Conservation (phyloP, 1,140 invertebrate genomes). For the Aphelenchoides fujianensis region DNA sequence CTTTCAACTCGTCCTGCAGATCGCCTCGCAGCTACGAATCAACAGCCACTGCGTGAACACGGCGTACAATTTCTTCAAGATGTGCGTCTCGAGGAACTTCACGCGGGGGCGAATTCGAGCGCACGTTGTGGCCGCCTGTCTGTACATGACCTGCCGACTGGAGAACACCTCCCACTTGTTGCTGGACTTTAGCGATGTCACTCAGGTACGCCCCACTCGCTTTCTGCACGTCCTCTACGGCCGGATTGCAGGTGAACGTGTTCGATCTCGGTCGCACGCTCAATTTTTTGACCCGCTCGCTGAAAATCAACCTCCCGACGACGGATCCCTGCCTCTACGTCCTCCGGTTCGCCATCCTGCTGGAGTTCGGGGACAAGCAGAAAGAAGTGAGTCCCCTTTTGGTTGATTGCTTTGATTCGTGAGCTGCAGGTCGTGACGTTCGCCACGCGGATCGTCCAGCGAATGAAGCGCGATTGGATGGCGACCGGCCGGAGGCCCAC, state of each 20-base stretch:
- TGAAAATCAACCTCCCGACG: constrained; percentile 87
- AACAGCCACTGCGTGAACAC: constrained; percentile 87
- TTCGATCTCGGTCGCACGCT: constrained; percentile 90
- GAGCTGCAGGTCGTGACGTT: constrained; percentile 86
- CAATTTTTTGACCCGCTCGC: constrained; percentile 77
- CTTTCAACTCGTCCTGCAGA: constrained; percentile 32
- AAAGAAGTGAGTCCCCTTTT: constrained; percentile 45
- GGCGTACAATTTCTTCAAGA: constrained; percentile 91
- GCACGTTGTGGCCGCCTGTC: constrained; percentile 92
- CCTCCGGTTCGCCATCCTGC: constrained; percentile 83
- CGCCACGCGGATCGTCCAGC: constrained; percentile 82
- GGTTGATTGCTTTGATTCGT: background rate
- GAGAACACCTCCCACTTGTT: constrained; percentile 90
- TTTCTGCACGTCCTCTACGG: background rate
- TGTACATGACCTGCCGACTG: constrained; percentile 92
- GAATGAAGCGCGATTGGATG: constrained; percentile 97
- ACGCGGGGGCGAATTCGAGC: constrained; percentile 83
- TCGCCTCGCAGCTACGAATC: constrained; percentile 65
- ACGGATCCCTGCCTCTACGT: constrained; percentile 90
- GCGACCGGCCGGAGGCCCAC: constrained; percentile 90
- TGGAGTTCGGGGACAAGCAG: constrained; percentile 75
- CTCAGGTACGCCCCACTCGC: constrained; percentile 65
- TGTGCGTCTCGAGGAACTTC: constrained; percentile 80
- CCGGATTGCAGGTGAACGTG: constrained; percentile 79
- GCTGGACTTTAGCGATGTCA: constrained; percentile 94